Percentiles rank a stretch among this genome's conserved stretches.
Conservation (phyloP, 2,888 invertebrate species). For the Ariolimax columbianus region DNA sequence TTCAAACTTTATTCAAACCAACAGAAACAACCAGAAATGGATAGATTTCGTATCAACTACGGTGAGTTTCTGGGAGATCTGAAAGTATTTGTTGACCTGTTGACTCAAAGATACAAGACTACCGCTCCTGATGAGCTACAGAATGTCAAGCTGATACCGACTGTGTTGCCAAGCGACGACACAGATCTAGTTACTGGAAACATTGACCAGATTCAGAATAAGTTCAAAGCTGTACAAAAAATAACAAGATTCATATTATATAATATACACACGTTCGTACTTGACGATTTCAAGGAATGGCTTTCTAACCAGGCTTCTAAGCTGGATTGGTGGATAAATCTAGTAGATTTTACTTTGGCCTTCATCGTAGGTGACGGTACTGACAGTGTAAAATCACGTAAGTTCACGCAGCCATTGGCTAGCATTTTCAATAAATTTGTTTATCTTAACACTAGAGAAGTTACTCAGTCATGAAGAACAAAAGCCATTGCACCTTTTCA, state of each 20-base stretch:
- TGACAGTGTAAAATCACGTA: background rate
- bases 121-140: background rate
- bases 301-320: background rate
- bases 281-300: background rate
- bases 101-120: background rate
- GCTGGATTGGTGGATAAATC: background rate
- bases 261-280: background rate
- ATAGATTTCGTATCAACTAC: background rate
- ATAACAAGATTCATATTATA: background rate
- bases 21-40: constrained; percentile 3
- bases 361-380: background rate
- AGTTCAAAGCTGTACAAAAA: background rate
- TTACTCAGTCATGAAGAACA: no score
- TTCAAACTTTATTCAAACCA: background rate
- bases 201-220: background rate
- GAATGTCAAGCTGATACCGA: background rate
- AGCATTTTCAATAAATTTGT: no score
- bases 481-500: no score
- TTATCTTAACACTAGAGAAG: no score
- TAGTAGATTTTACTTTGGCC: background rate
- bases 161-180: background rate
- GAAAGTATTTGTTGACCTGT: background rate
- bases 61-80: background rate
- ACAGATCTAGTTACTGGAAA: background rate
- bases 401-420: background rate